Evolutionary conservation across 2,888 invertebrate species (phyloP).

Genomic region (Folsomia candida): DNA sequence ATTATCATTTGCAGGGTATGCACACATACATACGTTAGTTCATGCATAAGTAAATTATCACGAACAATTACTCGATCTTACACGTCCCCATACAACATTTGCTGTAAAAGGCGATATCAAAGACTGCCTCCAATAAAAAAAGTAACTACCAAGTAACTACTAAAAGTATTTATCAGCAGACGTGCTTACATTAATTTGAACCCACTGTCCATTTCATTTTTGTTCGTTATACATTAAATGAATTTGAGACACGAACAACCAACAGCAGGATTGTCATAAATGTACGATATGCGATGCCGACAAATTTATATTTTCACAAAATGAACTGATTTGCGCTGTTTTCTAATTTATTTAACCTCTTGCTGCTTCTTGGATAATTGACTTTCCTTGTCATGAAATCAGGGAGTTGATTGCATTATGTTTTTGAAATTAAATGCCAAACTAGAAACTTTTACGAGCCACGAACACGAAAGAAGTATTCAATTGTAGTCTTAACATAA

Average conservation of each 20-base stretch:
- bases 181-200: not conserved
- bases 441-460: slow-evolving; percentile 1
- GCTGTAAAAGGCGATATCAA: too few relatives aligned
- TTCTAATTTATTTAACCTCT: not conserved
- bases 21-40: too few relatives aligned
- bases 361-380: not conserved
- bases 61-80: too few relatives aligned
- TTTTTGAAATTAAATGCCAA: slow-evolving; percentile 7
- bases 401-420: not conserved
- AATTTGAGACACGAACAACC: not conserved
- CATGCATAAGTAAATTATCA: too few relatives aligned
- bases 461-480: not conserved
- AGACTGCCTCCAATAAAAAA: too few relatives aligned
- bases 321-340: not conserved
- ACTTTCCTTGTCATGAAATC: not conserved
- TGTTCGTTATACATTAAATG: not conserved
- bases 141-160: too few relatives aligned
- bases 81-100: too few relatives aligned
- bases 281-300: not conserved
- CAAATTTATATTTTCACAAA: not conserved
- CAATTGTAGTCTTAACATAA: too few relatives aligned
- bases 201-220: not conserved
- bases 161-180: too few relatives aligned
- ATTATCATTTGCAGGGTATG: not conserved
- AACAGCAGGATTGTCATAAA: not conserved